Conservation (phyloP, 2,113 vertebrate genomes). For the Thamnophis sirtalis region DNA sequence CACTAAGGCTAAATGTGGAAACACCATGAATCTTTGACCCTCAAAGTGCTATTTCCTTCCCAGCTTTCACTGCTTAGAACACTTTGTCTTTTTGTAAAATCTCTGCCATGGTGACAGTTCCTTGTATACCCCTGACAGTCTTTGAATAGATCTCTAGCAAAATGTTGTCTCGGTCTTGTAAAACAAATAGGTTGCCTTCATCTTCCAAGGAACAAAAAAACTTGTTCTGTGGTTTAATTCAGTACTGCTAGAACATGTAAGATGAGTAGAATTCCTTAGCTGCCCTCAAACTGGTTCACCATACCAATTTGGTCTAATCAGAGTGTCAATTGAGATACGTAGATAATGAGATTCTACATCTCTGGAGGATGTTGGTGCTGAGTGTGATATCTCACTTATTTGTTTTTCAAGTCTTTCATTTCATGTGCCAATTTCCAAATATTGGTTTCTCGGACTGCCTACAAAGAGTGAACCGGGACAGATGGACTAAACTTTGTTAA, state of each 20-base stretch:
- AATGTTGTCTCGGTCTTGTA: background rate
- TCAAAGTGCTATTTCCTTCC: conserved; percentile 59
- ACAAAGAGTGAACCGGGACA: background rate
- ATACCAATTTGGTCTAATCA: background rate
- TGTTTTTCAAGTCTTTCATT: background rate
- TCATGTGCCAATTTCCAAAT: background rate
- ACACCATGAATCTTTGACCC: conserved; percentile 58
- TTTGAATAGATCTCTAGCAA: background rate
- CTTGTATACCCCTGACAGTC: background rate
- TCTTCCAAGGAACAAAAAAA: background rate
- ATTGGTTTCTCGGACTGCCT: background rate
- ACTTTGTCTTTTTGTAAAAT: conserved; percentile 49
- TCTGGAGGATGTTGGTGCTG: background rate
- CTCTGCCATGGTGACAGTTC: conserved; percentile 45
- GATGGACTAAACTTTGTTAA: background rate
- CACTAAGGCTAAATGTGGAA: conserved; percentile 62
- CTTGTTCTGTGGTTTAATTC: background rate
- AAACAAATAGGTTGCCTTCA: background rate
- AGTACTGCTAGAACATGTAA: background rate
- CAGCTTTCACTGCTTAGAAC: conserved; percentile 53
- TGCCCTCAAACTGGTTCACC: background rate
- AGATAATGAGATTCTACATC: background rate
- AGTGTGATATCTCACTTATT: background rate
- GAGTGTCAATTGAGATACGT: background rate
- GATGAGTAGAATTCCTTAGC: background rate